Base-by-base conservation (phyloP, 2,113 vertebrate genomes). In the Egretta garzetta region DNA sequence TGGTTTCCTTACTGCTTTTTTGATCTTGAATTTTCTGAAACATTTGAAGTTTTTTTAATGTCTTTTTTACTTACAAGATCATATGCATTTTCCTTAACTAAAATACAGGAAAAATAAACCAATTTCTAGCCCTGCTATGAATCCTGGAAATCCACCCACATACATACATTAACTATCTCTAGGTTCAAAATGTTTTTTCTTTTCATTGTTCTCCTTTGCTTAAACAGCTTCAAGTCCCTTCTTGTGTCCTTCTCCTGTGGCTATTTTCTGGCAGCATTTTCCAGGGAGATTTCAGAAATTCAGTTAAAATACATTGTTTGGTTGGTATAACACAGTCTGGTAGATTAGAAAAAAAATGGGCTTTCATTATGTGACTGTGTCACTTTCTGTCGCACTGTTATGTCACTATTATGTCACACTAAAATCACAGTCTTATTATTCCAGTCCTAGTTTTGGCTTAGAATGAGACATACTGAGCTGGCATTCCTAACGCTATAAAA, bases 371-470 rank as follows among this genome's bases (percentile, higher is more conserved):
- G 24, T 64, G 43, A 52, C 39, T 86, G 10, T 84, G 80, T 79
- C 73, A 86, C 76, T 89, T 94, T 79, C 76, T 84, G 52, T 77
- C 93, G 91, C 70, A 35, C 52, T 92, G 37, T 55, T 79, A 49
- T 58, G 52, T 60, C 83, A 92, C 47, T 81, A 35, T 91, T 94
- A 90, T 60, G 60, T 79, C 90, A 94, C 23, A 70, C 32, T 72
- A 88, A 88, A 91, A 77, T 91, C 55, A 84, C 0, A 1, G n/a
- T 68, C 45, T 67, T 80, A 43, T 71, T 83, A 86, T 95, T 81
- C 60, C 2, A 3, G 55, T 87, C 39, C 77, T 90, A 91, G 92
- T 92, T 96, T 96, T 91, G 91, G 68, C 56, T 94, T 84, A 67
- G 58, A 90, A 94, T 76, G 52, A 50, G 32, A 27, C 68, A 64